Conservation (phyloP, 2,888 invertebrate species). For the Protonemura montana region DNA sequence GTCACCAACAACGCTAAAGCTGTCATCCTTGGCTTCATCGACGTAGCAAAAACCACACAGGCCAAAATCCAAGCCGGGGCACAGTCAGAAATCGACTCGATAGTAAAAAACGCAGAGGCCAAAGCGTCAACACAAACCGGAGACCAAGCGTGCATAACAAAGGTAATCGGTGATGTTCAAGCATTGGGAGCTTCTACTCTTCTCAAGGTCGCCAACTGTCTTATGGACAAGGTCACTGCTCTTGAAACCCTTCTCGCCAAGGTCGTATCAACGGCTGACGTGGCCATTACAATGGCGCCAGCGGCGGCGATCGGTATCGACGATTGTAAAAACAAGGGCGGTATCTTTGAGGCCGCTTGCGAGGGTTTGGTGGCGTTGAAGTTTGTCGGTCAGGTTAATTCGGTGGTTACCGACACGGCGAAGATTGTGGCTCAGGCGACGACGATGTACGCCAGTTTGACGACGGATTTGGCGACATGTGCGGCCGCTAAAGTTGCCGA, state of each 20-base stretch:
- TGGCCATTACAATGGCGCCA: background rate
- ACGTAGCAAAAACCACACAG: background rate
- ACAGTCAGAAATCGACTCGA: background rate
- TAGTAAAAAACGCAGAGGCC: background rate
- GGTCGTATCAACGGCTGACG: background rate
- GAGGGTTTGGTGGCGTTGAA: background rate
- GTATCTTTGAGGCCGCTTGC: background rate
- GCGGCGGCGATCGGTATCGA: background rate
- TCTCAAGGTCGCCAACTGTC: background rate
- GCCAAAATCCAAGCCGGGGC: background rate
- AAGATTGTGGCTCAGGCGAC: background rate
- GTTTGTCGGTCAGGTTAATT: background rate
- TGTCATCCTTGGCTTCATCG: background rate
- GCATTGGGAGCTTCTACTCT: background rate
- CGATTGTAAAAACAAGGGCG: background rate
- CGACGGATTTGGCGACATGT: background rate
- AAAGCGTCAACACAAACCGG: background rate
- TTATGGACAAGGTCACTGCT: background rate
- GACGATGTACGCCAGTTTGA: background rate
- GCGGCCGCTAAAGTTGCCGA: background rate
- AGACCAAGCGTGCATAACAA: background rate
- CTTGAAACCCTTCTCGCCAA: background rate
- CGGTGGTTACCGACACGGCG: background rate
- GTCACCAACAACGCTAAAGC: background rate
- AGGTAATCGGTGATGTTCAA: background rate